phyloP scores from a whole-genome alignment of 2,888 invertebrate species.

The Hemicrepidius hirtus region DNA sequence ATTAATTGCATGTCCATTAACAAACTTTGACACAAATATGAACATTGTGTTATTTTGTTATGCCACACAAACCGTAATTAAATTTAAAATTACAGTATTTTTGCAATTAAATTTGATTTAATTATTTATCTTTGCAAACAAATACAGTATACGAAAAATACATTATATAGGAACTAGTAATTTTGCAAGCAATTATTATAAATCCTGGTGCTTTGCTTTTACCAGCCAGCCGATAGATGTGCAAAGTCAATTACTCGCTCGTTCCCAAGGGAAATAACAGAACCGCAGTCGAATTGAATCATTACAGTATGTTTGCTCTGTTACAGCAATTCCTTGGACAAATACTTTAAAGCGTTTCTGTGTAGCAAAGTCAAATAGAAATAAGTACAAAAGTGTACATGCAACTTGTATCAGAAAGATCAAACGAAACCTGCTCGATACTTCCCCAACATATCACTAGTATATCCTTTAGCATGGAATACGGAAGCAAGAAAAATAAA shows the following conservation, averaged over 20 bases:
- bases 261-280: conserved; percentile 42
- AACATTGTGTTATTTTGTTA: too few relatives aligned
- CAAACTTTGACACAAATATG: too few relatives aligned
- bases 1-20: too few relatives aligned
- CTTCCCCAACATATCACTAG: neutral
- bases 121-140: neutral
- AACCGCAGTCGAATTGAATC: conserved; percentile 41
- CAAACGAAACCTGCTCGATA: conserved; percentile 3
- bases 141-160: neutral
- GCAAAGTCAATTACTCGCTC: conserved; percentile 33
- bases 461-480: too few relatives aligned
- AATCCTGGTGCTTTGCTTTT: conserved; percentile 8
- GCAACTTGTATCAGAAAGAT: conserved; percentile 9
- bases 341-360: conserved; percentile 30
- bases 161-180: neutral
- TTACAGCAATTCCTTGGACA: conserved; percentile 35
- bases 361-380: conserved; percentile 11
- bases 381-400: conserved; percentile 13
- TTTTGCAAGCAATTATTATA: conserved; percentile 4
- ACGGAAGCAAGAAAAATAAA: too few relatives aligned
- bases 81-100: too few relatives aligned
- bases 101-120: neutral
- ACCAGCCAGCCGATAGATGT: conserved; percentile 13
- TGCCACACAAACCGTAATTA: too few relatives aligned
- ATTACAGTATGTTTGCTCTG: conserved; percentile 28